These are phyloP conservation scores for Lagocephalus sceleratus DNA, from an alignment of 2,797 vertebrate species.

Conservation along the genomic window DNA sequence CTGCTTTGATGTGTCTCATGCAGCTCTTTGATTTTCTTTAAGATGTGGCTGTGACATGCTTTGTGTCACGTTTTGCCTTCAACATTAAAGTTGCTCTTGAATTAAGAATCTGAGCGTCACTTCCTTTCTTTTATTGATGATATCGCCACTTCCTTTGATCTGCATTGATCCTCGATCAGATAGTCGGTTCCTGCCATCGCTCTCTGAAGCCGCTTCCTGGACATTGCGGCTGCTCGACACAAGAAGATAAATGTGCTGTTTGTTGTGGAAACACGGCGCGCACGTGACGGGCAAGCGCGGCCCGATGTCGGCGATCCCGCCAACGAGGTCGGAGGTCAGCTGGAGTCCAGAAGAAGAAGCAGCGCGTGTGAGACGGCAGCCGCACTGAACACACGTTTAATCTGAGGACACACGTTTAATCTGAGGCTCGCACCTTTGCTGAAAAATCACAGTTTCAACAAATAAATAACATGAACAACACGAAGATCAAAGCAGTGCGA, in stretches of 20 bases:
- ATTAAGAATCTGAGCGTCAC: constrained; percentile 2
- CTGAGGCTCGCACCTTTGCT: constrained; percentile 74
- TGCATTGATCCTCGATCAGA: no score
- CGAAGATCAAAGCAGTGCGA: constrained; percentile 68
- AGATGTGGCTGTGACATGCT: constrained; percentile 14
- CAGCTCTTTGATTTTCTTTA: constrained; percentile 32
- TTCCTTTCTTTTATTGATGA: not conserved
- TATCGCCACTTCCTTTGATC: no score
- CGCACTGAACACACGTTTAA: not conserved
- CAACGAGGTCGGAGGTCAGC: no score
- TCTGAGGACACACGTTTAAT: constrained; percentile 36
- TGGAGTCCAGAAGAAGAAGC: no score
- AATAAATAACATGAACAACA: constrained; percentile 82
- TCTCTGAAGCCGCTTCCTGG: no score
- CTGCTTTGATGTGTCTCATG: constrained; percentile 40
- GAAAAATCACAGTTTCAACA: constrained; percentile 76
- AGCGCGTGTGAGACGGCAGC: no score
- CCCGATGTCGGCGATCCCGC: no score
- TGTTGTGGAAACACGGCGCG: constrained; percentile 57
- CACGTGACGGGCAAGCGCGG: no score
- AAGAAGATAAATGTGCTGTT: constrained; percentile 27
- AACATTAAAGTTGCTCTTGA: constrained; percentile 57
- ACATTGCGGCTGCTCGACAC: no score
- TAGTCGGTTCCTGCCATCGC: no score
- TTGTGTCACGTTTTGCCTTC: constrained; percentile 38